Evolutionary conservation across 2,888 invertebrate genomes (phyloP).

Genomic region (Tinea semifulvella): DNA sequence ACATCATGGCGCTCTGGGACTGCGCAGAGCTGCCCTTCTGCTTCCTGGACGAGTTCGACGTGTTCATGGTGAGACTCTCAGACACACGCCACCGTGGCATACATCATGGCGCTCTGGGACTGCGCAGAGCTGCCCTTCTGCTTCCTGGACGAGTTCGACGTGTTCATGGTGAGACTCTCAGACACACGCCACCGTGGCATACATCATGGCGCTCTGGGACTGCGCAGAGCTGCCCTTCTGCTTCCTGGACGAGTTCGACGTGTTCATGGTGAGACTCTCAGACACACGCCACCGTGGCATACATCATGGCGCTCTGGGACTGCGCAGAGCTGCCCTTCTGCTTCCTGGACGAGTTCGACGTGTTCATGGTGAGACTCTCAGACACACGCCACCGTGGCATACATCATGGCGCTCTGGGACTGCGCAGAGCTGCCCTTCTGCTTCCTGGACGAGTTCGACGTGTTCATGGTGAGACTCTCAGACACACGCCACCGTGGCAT

Average conservation of each 20-base stretch:
- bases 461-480: slow-evolving; percentile 93
- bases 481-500: slow-evolving; percentile 94
- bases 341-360: slow-evolving; percentile 96
- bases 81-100: slow-evolving; percentile 94
- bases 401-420: slow-evolving; percentile 93
- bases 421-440: slow-evolving; percentile 92
- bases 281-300: slow-evolving; percentile 94
- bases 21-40: slow-evolving; percentile 92
- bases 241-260: slow-evolving; percentile 96
- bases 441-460: slow-evolving; percentile 96
- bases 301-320: slow-evolving; percentile 93
- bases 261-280: slow-evolving; percentile 93
- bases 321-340: slow-evolving; percentile 92
- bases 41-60: slow-evolving; percentile 96
- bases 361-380: slow-evolving; percentile 93
- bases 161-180: slow-evolving; percentile 93
- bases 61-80: slow-evolving; percentile 93
- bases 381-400: slow-evolving; percentile 94
- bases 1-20: slow-evolving; percentile 93
- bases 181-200: slow-evolving; percentile 94
- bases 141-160: slow-evolving; percentile 96
- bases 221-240: slow-evolving; percentile 92
- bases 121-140: slow-evolving; percentile 92
- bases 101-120: slow-evolving; percentile 93
- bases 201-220: slow-evolving; percentile 93